Percentiles rank a stretch among this genome's conserved stretches.
Conservation (phyloP, 2,797 vertebrate species). For the Squalus acanthias region DNA sequence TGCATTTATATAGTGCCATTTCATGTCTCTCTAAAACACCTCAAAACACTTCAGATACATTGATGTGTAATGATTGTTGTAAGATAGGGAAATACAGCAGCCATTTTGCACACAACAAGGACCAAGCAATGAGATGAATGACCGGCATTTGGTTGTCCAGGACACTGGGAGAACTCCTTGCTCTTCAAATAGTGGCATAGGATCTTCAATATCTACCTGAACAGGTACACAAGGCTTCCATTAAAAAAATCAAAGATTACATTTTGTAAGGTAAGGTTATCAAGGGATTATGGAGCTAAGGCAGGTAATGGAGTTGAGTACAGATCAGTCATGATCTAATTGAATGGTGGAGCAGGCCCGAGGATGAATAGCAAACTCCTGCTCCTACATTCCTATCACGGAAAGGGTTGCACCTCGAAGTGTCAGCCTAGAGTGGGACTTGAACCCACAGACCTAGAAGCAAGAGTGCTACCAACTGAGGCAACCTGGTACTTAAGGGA, state of each 20-base stretch:
- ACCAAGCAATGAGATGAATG: not conserved
- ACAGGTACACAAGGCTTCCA: not conserved
- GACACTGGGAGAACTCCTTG: not conserved
- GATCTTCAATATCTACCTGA: not conserved
- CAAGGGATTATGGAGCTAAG: not conserved
- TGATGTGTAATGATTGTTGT: not conserved
- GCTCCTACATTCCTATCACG: not conserved
- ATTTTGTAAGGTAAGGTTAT: not conserved
- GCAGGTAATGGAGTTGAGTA: not conserved
- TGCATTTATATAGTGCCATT: no score
- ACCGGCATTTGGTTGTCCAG: not conserved
- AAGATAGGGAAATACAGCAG: not conserved
- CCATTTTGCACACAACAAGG: not conserved
- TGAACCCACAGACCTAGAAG: not conserved
- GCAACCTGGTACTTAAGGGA: not conserved
- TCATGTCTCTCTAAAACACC: no score
- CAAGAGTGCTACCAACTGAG: not conserved
- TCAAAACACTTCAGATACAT: no score
- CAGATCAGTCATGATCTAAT: not conserved
- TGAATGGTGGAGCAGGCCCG: not conserved
- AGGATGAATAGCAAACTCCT: not conserved
- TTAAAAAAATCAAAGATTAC: not conserved
- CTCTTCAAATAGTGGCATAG: not conserved
- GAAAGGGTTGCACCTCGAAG: not conserved
- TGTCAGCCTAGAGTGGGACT: not conserved